phyloP scores from a whole-genome alignment of 2,888 invertebrate species.

The Tipula unca region DNA sequence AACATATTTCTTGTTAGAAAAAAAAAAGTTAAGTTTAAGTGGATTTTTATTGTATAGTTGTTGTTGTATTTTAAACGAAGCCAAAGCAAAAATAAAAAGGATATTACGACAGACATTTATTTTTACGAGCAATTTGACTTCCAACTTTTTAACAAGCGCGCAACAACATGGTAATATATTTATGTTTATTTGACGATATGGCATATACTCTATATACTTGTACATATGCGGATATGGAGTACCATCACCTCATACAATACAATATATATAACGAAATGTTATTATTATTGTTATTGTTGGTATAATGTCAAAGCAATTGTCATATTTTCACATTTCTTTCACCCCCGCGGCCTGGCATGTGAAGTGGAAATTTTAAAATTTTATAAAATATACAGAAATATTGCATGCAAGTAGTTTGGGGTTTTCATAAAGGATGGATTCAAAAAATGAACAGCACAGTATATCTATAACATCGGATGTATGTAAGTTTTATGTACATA shows the following conservation, averaged over 20 bases:
- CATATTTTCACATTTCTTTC: not conserved
- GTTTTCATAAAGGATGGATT: not conserved
- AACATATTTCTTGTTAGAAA: not conserved
- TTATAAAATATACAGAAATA: not conserved
- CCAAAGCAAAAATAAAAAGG: slow-evolving; percentile 3
- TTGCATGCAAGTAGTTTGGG: not conserved
- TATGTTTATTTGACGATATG: not conserved
- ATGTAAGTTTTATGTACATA: not conserved
- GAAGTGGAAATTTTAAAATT: not conserved
- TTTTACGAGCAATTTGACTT: slow-evolving; percentile 18
- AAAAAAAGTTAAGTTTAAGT: not conserved
- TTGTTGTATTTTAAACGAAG: slow-evolving; percentile 1
- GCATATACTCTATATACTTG: too few relatives aligned
- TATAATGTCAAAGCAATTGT: slow-evolving; percentile 20
- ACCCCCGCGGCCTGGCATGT: not conserved
- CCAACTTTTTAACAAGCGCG: slow-evolving; percentile 1
- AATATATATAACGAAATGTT: not conserved
- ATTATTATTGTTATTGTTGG: slow-evolving; percentile 10
- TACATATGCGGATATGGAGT: not conserved
- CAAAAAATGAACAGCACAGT: not conserved
- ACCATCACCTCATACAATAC: not conserved
- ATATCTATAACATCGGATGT: not conserved
- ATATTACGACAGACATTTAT: slow-evolving; percentile 16
- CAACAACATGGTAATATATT: not conserved
- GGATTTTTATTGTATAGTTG: not conserved